Evolutionary conservation across 2,797 vertebrate species (phyloP).

Genomic region (Melanotaenia maccullochi): DNA sequence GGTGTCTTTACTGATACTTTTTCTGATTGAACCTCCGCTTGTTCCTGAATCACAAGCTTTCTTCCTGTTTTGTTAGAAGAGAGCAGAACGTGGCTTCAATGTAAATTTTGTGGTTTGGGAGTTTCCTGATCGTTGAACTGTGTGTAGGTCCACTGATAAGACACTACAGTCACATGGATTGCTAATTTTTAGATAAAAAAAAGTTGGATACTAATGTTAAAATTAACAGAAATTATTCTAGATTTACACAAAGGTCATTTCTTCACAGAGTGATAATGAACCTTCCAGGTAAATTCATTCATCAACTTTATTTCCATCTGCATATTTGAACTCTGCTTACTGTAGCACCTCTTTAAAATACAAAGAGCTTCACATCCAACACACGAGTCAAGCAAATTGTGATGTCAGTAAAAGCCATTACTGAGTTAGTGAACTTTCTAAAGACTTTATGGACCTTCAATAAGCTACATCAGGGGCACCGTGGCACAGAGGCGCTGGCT

Average conservation of each 20-base stretch:
- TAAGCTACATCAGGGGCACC: too few species aligned
- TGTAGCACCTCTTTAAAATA: too few species aligned
- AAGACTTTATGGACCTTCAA: too few species aligned
- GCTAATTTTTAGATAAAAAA: too few species aligned
- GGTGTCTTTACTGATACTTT: constrained; percentile 54
- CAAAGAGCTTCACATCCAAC: too few species aligned
- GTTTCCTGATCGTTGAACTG: constrained; percentile 15
- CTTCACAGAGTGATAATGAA: constrained; percentile 1
- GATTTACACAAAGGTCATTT: not conserved
- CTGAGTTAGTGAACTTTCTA: too few species aligned
- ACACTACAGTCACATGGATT: not conserved
- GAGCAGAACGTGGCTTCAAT: not conserved
- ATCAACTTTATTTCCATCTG: not conserved
- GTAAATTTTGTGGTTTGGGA: constrained; percentile 18
- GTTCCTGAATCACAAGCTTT: constrained; percentile 1
- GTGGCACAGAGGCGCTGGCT: too few species aligned
- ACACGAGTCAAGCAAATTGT: too few species aligned
- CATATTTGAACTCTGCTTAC: not conserved
- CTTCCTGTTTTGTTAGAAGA: not conserved
- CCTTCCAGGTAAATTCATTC: not conserved
- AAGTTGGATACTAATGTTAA: too few species aligned
- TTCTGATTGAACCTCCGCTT: constrained; percentile 1
- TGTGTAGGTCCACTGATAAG: not conserved
- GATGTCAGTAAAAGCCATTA: too few species aligned
- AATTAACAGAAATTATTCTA: not conserved